Conservation (phyloP, 2,797 vertebrate species). For the Echeneis naucrates region DNA sequence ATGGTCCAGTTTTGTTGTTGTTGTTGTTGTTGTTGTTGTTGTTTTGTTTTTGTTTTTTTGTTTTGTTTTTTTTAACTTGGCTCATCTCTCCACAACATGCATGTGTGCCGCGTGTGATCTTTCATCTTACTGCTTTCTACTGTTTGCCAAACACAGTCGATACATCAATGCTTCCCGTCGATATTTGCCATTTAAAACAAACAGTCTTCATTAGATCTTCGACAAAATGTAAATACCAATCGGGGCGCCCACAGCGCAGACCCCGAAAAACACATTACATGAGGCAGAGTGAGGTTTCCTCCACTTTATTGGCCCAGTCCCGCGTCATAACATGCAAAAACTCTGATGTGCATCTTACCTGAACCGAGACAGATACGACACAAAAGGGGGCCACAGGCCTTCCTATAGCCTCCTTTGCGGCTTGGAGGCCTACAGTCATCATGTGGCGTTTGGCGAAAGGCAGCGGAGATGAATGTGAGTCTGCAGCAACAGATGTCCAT, state of each 20-base stretch:
- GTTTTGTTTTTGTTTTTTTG: too few species aligned
- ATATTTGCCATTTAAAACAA: constrained; percentile 83
- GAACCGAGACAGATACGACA: constrained; percentile 63
- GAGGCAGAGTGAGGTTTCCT: constrained; percentile 65
- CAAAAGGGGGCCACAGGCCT: constrained; percentile 39
- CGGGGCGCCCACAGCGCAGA: constrained; percentile 55
- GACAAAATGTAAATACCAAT: constrained; percentile 81
- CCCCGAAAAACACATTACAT: constrained; percentile 66
- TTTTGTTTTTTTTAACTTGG: neutral
- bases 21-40: too few species aligned
- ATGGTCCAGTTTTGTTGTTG: constrained; percentile 7
- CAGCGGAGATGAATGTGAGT: constrained; percentile 84
- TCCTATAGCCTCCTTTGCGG: constrained; percentile 40
- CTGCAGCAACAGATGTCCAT: constrained; percentile 99
- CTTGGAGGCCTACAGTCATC: constrained; percentile 51
- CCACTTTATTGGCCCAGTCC: constrained; percentile 70
- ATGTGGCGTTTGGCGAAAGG: constrained; percentile 62
- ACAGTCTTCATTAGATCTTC: constrained; percentile 82
- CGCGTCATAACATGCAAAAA: constrained; percentile 42
- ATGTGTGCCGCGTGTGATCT: constrained; percentile 42
- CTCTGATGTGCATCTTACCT: constrained; percentile 67
- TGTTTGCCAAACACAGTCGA: constrained; percentile 77
- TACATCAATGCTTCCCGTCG: constrained; percentile 75
- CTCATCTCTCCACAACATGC: constrained; percentile 41
- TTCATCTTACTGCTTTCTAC: constrained; percentile 68